Conservation (phyloP, 1,140 invertebrate genomes). For the Yoshiicerus persimilis region DNA sequence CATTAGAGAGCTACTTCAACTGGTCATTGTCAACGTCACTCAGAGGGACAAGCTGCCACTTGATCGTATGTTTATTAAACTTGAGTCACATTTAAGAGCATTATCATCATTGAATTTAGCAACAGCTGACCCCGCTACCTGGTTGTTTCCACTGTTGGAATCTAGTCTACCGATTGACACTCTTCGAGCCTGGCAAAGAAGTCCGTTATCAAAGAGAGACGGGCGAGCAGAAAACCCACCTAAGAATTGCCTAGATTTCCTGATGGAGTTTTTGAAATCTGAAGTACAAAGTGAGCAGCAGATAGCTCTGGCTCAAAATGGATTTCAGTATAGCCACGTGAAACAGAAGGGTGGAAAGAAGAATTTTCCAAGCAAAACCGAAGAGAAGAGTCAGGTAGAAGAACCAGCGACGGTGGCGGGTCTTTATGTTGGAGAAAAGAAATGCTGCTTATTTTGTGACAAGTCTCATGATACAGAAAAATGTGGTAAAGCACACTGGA, state of each 20-base stretch:
- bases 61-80: too few relatives aligned
- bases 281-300: constrained; percentile 50
- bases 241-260: background rate
- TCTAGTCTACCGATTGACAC: constrained; percentile 51
- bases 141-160: constrained; percentile 30
- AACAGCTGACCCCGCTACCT: background rate
- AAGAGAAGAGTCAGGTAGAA: background rate
- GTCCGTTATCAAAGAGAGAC: background rate
- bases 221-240: background rate
- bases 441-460: constrained; percentile 16
- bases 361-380: background rate
- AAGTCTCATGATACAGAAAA: background rate
- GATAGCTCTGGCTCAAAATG: constrained; percentile 41
- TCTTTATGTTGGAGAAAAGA: background rate
- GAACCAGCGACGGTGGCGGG: background rate
- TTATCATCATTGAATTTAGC: too few relatives aligned
- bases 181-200: constrained; percentile 49
- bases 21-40: too few relatives aligned
- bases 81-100: too few relatives aligned
- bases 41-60: too few relatives aligned
- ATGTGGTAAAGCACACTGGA: background rate
- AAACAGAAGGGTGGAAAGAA: background rate
- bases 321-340: background rate
- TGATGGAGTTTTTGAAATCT: constrained; percentile 49
- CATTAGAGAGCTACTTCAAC: too few relatives aligned